Evolutionary conservation across 2,113 vertebrate species (phyloP).

Genomic region (Myodes glareolus): DNA sequence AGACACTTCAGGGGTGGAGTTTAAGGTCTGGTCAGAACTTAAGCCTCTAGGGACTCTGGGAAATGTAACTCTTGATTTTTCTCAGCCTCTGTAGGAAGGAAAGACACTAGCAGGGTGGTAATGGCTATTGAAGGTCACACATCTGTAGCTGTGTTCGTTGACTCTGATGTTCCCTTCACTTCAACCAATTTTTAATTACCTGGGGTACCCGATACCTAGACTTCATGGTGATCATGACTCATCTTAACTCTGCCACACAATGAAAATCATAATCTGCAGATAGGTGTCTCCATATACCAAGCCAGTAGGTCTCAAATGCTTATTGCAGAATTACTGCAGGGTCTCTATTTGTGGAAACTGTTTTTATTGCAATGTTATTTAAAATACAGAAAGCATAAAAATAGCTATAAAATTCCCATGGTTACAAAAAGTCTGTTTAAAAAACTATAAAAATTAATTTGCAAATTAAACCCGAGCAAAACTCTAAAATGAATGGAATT

Average conservation of each 20-base stretch:
- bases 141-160: neutral
- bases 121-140: neutral
- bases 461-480: conserved; percentile 59
- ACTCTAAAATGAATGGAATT: conserved; percentile 29
- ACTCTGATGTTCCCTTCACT: neutral
- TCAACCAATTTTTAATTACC: neutral
- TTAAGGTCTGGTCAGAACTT: neutral
- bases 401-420: conserved; percentile 45
- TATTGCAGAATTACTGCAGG: neutral
- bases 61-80: neutral
- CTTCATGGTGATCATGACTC: neutral
- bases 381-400: conserved; percentile 53
- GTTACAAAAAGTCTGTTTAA: conserved; percentile 35
- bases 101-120: neutral
- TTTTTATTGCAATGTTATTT: conserved; percentile 48
- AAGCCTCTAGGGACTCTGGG: neutral
- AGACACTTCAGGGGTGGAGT: neutral
- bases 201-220: neutral
- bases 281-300: neutral
- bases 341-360: neutral
- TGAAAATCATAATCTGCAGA: neutral
- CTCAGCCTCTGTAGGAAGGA: neutral
- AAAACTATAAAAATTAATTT: conserved; percentile 57
- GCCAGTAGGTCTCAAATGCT: neutral
- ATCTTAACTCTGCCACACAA: neutral